These are phyloP conservation scores for Odiellus spinosus DNA, from an alignment of 2,888 invertebrate genomes.

Conservation along the genomic window DNA sequence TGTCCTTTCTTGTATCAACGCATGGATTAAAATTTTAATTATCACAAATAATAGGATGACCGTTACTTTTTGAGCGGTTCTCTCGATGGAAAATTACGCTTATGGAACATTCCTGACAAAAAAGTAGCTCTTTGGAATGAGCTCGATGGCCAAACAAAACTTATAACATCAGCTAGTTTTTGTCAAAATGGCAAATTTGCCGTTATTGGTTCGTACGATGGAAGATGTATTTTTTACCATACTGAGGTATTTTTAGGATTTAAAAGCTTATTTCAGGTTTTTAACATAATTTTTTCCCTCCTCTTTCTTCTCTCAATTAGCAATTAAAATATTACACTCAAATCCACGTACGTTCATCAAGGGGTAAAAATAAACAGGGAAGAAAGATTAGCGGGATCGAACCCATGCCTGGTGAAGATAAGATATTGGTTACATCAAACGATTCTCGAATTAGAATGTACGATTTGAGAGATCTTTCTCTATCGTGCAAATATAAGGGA, in stretches of 20 bases:
- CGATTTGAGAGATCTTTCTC: constrained; percentile 79
- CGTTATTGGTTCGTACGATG: constrained; percentile 95
- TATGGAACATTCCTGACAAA: constrained; percentile 99
- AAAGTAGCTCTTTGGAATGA: constrained; percentile 97
- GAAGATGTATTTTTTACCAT: constrained; percentile 93
- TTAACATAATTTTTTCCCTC: constrained; percentile 1
- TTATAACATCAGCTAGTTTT: constrained; percentile 93
- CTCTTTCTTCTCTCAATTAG: constrained; percentile 24
- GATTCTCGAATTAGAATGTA: constrained; percentile 92
- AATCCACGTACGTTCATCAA: constrained; percentile 83
- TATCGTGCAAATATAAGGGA: constrained; percentile 89
- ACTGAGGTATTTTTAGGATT: constrained; percentile 45
- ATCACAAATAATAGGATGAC: constrained; percentile 41
- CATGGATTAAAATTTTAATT: constrained; percentile 10
- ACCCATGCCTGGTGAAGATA: constrained; percentile 87
- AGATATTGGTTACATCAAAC: constrained; percentile 91
- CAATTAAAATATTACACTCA: constrained; percentile 96
- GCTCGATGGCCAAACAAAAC: constrained; percentile 78
- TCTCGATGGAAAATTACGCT: constrained; percentile 87
- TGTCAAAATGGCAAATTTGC: constrained; percentile 96
- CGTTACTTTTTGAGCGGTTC: constrained; percentile 90
- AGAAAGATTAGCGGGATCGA: constrained; percentile 95
- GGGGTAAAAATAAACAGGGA: constrained; percentile 89
- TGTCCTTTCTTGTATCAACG: no score
- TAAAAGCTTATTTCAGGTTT: not conserved